Conservation (phyloP, 2,888 invertebrate species). For the Diloba caeruleocephala region DNA sequence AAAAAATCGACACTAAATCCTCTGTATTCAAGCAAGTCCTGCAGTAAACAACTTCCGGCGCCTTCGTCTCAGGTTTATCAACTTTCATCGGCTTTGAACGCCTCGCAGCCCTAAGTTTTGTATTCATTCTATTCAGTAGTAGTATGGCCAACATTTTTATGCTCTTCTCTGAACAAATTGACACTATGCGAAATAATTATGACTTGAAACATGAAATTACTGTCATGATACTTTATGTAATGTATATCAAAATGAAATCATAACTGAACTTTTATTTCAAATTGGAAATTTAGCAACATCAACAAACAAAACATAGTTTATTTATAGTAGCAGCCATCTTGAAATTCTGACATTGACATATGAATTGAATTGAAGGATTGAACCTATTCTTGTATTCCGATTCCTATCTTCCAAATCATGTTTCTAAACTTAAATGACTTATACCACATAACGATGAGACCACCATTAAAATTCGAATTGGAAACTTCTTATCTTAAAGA, state of each 20-base stretch:
- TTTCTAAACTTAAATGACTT: no score
- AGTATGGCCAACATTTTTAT: conserved; percentile 49
- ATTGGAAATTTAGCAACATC: conserved; percentile 12
- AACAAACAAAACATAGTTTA: conserved; percentile 45
- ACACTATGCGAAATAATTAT: conserved; percentile 11
- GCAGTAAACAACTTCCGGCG: conserved; percentile 51
- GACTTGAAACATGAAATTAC: conserved; percentile 11
- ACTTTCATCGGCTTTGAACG: conserved; percentile 8
- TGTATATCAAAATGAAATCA: neutral
- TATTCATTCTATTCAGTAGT: conserved; percentile 42
- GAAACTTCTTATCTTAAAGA: no score
- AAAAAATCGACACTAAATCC: conserved; percentile 67
- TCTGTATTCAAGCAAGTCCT: conserved; percentile 72
- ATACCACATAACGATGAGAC: no score
- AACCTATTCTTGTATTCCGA: no score
- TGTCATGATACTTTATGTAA: neutral
- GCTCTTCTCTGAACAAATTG: conserved; percentile 4
- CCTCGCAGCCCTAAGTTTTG: conserved; percentile 24
- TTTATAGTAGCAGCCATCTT: conserved; percentile 10
- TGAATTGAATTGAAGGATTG: no score
- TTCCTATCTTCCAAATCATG: no score
- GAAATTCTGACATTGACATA: conserved; percentile 6
- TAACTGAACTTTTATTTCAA: neutral
- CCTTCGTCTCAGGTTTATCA: conserved; percentile 10
- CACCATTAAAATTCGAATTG: no score